Base-by-base conservation (phyloP, 1,140 invertebrate species). In the Drosophila rhopaloa region DNA sequence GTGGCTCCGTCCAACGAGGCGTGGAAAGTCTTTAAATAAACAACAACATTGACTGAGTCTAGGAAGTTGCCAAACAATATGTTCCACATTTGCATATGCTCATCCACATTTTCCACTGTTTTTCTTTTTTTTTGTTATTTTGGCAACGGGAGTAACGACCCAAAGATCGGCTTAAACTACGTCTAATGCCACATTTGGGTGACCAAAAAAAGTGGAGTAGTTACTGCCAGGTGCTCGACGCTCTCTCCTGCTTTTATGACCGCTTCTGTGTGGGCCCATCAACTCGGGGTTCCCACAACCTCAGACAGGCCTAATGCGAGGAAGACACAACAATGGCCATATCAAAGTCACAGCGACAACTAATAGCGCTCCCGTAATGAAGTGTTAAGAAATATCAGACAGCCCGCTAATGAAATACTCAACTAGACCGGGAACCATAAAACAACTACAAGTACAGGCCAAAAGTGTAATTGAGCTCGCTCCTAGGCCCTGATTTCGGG, bases 21-120 rank as follows among this genome's bases (percentile, higher is more conserved):
- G 84, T 79, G 78, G 76, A 77, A 72, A 77, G 83, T 88, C 83
- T 86, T 88, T 82, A 88, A 82, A 79, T 86, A 88, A 86, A 88
- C 83, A 81, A 56, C 57, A 66, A 66, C 53, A 56, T 2, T 2
- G 40, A 40, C 38, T 41, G 41, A 57, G 32, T 62, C 53, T 67
- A 79, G 82, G 79, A 88, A 88, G 83, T 88, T 86, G 82, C 78
- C 82, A 78, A 70, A 78, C 82, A 85, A 77, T 70, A 60, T 70
- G 71, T 63, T 47, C 47, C 75, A 51, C 79, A 88, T 88, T 88
- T 88, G 79, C 71, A 88, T 88, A 72, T 77, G 76, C 60, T 56
- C 74, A 67, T 65, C 44, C 14, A 70, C 51, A 19, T 19, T 48
- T 50, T 40, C 13, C 11, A 48, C 27, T 16, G 24, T 50, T 10